Conservation (phyloP, 2,888 invertebrate species). For the Axea sp. region DNA sequence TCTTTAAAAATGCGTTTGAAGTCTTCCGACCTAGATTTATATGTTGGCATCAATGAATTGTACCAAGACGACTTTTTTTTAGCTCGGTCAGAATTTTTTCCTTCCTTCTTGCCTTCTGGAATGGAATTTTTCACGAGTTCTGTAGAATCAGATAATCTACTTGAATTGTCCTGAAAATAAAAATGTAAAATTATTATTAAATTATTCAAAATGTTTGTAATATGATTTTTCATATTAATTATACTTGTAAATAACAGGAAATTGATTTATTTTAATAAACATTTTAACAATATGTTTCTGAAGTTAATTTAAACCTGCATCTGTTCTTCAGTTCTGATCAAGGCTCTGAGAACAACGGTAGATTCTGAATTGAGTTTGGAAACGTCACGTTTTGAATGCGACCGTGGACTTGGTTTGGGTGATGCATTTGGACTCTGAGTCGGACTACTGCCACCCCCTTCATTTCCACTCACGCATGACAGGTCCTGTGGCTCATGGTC, state of each 20-base stretch:
- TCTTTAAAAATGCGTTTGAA: slow-evolving; percentile 95
- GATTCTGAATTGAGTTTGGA: slow-evolving; percentile 64
- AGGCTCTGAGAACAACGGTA: slow-evolving; percentile 65
- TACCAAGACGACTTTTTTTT: slow-evolving; percentile 92
- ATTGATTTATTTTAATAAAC: no score
- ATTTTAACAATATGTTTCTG: no score
- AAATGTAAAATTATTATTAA: no score
- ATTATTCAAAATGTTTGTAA: background rate
- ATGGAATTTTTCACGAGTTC: slow-evolving; percentile 70
- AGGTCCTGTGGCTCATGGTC: slow-evolving; percentile 80
- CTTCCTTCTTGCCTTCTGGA: slow-evolving; percentile 76
- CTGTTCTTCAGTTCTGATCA: slow-evolving; percentile 43
- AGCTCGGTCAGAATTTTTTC: slow-evolving; percentile 80
- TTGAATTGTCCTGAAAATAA: slow-evolving; percentile 71
- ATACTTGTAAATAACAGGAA: no score
- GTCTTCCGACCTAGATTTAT: slow-evolving; percentile 95
- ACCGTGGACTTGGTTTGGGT: slow-evolving; percentile 80
- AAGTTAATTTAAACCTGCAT: slow-evolving; percentile 52
- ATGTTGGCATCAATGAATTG: slow-evolving; percentile 92
- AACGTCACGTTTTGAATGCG: slow-evolving; percentile 61
- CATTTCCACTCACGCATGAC: slow-evolving; percentile 61
- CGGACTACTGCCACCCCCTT: slow-evolving; percentile 76
- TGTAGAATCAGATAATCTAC: slow-evolving; percentile 76
- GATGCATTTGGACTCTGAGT: slow-evolving; percentile 81
- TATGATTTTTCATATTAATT: background rate